These are phyloP conservation scores for Aulostomus chinensis DNA, from an alignment of 2,797 vertebrate genomes.

Conservation along the genomic window DNA sequence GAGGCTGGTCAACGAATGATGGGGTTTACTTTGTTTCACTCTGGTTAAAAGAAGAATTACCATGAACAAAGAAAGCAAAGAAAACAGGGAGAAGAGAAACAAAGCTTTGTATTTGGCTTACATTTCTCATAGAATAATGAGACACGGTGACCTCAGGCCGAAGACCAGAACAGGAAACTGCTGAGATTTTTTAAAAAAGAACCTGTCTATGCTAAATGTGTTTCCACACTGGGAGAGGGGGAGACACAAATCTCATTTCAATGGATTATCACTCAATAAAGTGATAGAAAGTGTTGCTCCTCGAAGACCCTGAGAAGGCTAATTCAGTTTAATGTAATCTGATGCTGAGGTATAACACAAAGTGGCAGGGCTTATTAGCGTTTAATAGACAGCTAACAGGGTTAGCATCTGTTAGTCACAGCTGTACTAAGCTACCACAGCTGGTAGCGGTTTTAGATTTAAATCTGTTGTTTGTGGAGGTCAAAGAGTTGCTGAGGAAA, in stretches of 20 bases:
- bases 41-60: too few relatives aligned
- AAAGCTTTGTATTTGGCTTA: too few relatives aligned
- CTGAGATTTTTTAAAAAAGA: constrained; percentile 24
- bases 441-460: not conserved
- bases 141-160: constrained; percentile 27
- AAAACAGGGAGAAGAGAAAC: too few relatives aligned
- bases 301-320: constrained; percentile 13
- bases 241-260: constrained; percentile 53
- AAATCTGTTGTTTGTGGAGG: not conserved
- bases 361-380: constrained; percentile 44
- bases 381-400: constrained; percentile 31
- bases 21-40: too few relatives aligned
- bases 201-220: constrained; percentile 58
- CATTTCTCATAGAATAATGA: constrained; percentile 27
- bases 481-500: too few relatives aligned
- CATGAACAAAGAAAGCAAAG: too few relatives aligned
- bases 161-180: constrained; percentile 25
- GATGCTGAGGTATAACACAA: constrained; percentile 37
- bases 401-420: constrained; percentile 44
- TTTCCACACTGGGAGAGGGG: constrained; percentile 18
- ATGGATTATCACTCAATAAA: constrained; percentile 72
- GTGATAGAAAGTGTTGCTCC: constrained; percentile 36
- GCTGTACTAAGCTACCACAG: constrained; percentile 7
- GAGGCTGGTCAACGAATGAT: too few relatives aligned
- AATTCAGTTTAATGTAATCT: constrained; percentile 56